Percentiles rank a stretch among this genome's conserved stretches.
These are phyloP conservation scores for Maniola hyperantus DNA, from an alignment of 2,888 invertebrate species.

Conservation along the genomic window DNA sequence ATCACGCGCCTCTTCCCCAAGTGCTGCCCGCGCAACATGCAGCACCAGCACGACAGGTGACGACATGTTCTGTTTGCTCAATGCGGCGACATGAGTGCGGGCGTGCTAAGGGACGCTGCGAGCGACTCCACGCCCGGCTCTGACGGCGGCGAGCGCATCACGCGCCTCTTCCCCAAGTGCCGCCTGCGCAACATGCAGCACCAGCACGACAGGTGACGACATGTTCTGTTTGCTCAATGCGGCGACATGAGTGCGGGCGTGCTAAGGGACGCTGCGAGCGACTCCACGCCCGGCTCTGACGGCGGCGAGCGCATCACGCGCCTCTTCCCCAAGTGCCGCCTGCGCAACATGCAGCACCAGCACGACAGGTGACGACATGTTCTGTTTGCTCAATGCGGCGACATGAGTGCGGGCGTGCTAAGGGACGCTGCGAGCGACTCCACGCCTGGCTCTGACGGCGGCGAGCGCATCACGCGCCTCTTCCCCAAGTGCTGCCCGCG, in stretches of 20 bases:
- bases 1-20: constrained; percentile 93
- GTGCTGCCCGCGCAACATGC: constrained; percentile 88
- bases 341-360: constrained; percentile 82
- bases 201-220: constrained; percentile 70
- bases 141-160: constrained; percentile 88
- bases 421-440: constrained; percentile 78
- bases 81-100: constrained; percentile 77
- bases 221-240: too few species aligned
- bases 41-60: constrained; percentile 76
- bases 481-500: constrained; percentile 94
- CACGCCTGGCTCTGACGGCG: constrained; percentile 80
- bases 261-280: constrained; percentile 77
- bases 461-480: constrained; percentile 91
- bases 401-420: constrained; percentile 76
- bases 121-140: constrained; percentile 80
- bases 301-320: constrained; percentile 90
- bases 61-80: too few species aligned
- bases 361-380: constrained; percentile 65
- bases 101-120: constrained; percentile 75
- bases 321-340: constrained; percentile 94
- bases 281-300: constrained; percentile 80
- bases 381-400: too few species aligned
- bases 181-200: constrained; percentile 85
- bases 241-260: constrained; percentile 77
- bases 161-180: constrained; percentile 93